Base-by-base conservation (phyloP, 2,113 vertebrate species). In the Oryzias celebensis region DNA sequence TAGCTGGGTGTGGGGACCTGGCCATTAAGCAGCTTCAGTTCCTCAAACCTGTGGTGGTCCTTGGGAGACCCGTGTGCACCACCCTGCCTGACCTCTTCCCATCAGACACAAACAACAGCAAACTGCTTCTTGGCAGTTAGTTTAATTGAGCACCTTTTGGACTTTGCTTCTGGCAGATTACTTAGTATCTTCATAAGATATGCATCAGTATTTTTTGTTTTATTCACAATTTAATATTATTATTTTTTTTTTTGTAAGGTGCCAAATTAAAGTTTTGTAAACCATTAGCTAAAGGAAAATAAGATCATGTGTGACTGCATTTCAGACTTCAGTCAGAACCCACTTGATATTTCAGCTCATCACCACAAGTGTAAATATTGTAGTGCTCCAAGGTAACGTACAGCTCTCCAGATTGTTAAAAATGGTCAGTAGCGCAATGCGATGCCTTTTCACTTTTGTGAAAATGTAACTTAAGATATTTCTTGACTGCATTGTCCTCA, bases 1-100 rank as follows among this genome's bases (percentile, higher is more conserved):
- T 99, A 82, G 94, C 92, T 26, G 95, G 95, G 81, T 98, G 95
- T 88, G 96, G 96, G 75, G 96, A 98, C 84, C 93, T 97, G 88
- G 97, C 97, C 87, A 96, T 99, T 87, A 97, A 98, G 87, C 97
- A 99, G 84, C 95, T 99, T 75, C 97, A 97, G 93, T 96, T 97
- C 89, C 94, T 97, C 87, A 93, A 94, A 80, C 97, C 97, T 7
- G 97, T 99, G 56, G 97, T 99, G 68, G 95, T 99, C 74, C 92
- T 99, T 60, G 95, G 95, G 84, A 94, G 96, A 87, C 95, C 96
- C 13, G 94, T 95, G 78, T 95, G 93, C 89, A 94, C 92, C 71
- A 87, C 93, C 47, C 87, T 94, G 81, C 90, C 95, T 79, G 91
- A 94, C 64, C 92, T 95, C 79, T 96, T 96, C 88, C 93, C 95